A percentile compares a stretch with the other conserved stretches of the same genome.
Conservation (phyloP, 2,888 invertebrate species). For the Drosophila prostipennis region DNA sequence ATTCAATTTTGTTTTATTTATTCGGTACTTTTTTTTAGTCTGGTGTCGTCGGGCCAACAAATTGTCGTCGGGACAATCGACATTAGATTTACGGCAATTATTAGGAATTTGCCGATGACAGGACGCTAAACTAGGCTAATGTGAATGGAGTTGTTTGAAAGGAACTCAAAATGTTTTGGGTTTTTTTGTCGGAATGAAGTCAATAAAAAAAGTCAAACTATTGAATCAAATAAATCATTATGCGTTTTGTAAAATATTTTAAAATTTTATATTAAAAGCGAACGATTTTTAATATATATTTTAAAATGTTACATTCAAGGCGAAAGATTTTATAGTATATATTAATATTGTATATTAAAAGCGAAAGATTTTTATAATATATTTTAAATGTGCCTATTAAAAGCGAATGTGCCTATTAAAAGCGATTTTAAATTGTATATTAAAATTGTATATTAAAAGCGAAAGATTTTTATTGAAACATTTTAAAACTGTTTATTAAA, state of each 20-base stretch:
- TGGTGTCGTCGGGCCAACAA: slow-evolving; percentile 37
- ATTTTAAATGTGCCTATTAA: no score
- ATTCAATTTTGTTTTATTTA: slow-evolving; percentile 4
- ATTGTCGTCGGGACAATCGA: slow-evolving; percentile 30
- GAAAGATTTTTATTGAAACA: no score
- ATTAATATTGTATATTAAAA: no score
- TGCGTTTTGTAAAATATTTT: not conserved
- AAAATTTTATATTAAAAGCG: not conserved
- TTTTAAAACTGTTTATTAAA: no score
- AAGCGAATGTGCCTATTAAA: no score
- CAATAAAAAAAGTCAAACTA: not conserved
- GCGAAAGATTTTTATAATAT: no score
- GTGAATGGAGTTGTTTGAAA: slow-evolving; percentile 34
- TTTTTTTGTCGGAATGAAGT: slow-evolving; percentile 4
- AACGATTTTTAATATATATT: no score
- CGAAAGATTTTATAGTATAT: no score
- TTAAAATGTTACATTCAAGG: no score
- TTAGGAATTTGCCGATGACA: slow-evolving; percentile 37
- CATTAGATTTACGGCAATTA: slow-evolving; percentile 34
- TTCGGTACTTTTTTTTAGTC: not conserved
- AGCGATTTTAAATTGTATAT: no score
- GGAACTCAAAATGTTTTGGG: slow-evolving; percentile 11
- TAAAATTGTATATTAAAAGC: no score
- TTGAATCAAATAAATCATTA: not conserved
- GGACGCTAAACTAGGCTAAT: slow-evolving; percentile 39